phyloP scores from a whole-genome alignment of 2,113 vertebrate genomes.

The Albula glossodonta region DNA sequence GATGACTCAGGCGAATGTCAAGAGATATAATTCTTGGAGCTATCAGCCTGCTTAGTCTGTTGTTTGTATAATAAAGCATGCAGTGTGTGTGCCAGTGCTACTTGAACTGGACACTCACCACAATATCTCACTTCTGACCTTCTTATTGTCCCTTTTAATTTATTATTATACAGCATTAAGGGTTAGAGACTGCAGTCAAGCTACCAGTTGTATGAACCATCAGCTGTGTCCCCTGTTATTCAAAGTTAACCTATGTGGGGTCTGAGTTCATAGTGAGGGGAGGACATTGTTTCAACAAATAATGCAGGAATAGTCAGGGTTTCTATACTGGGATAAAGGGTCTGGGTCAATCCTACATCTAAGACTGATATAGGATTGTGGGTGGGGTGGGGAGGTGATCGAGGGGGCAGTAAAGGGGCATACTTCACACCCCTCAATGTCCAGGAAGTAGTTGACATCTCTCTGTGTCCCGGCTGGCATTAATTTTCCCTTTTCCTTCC shows the following conservation, averaged over 20 bases:
- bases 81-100: no score
- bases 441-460: slow-evolving; percentile 77
- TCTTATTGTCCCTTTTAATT: no score
- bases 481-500: slow-evolving; percentile 73
- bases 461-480: slow-evolving; percentile 59
- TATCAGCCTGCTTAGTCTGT: no score
- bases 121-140: no score
- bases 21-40: slow-evolving; percentile 32
- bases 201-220: no score
- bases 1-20: slow-evolving; percentile 73
- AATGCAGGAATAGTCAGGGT: background rate
- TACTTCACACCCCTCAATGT: slow-evolving; percentile 68
- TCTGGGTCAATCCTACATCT: no score
- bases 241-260: background rate
- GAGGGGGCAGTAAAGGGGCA: slow-evolving; percentile 48
- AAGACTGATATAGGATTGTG: background rate
- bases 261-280: background rate
- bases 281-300: background rate
- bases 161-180: no score
- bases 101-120: no score
- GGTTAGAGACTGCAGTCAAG: no score
- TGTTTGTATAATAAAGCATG: no score
- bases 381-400: slow-evolving; percentile 2
- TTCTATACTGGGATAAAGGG: background rate
- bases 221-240: background rate